Percentiles rank a stretch among this genome's conserved stretches.
Evolutionary conservation across 2,113 vertebrate species (phyloP).

Genomic region (Cyphomyrus plagiostoma): DNA sequence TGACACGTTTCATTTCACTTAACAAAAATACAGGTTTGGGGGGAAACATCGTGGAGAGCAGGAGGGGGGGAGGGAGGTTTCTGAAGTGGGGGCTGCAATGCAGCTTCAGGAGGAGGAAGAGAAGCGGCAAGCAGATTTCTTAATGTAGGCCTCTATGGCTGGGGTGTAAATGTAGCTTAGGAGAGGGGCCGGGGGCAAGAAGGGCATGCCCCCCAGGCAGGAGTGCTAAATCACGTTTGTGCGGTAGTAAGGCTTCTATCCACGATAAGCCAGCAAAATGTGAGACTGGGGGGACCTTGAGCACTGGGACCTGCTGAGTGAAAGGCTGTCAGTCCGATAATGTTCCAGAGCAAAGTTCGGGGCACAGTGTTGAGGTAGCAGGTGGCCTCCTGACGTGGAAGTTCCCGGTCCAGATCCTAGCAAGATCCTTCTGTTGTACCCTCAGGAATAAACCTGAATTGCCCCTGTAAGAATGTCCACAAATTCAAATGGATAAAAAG

Average conservation of each 20-base stretch:
- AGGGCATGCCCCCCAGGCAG: not conserved
- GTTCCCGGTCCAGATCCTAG: not conserved
- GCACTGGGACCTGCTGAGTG: not conserved
- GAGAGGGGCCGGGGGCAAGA: not conserved
- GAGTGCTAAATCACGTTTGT: not conserved
- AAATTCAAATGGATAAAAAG: not conserved
- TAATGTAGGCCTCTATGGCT: not conserved
- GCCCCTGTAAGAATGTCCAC: not conserved
- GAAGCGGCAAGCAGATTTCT: not conserved
- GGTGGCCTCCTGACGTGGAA: not conserved
- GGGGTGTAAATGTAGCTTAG: not conserved
- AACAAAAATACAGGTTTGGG: not conserved
- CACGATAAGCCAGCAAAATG: not conserved
- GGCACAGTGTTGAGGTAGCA: not conserved
- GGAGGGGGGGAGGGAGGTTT: not conserved
- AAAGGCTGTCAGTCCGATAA: not conserved
- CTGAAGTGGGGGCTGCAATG: not conserved
- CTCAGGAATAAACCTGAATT: not conserved
- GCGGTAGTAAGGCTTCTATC: not conserved
- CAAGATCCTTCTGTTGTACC: not conserved
- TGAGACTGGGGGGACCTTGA: not conserved
- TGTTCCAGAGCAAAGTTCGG: not conserved
- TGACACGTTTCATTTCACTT: not conserved
- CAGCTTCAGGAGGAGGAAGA: not conserved
- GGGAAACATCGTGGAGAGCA: not conserved